Evolutionary conservation across 2,797 vertebrate genomes (phyloP).

Genomic region (Morelia viridis): DNA sequence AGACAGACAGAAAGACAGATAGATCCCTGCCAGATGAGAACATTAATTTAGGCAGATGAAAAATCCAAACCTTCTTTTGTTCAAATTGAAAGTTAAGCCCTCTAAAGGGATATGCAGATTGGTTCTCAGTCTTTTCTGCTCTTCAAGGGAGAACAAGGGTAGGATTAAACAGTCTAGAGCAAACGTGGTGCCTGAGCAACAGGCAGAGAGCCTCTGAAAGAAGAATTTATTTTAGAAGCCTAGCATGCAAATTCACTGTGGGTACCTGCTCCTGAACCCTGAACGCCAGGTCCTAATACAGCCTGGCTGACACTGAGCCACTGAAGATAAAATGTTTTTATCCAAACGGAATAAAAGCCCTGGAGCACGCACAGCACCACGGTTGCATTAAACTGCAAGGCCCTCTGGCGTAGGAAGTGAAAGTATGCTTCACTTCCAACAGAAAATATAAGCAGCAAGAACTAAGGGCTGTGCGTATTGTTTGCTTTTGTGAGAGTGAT

Average conservation of each 20-base stretch:
- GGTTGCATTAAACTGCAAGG: conserved; percentile 11
- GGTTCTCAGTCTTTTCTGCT: not conserved
- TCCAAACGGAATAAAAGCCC: conserved; percentile 28
- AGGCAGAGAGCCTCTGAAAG: not conserved
- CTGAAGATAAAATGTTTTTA: conserved; percentile 13
- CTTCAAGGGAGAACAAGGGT: not conserved
- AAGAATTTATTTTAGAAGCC: not conserved
- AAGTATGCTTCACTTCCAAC: conserved; percentile 2
- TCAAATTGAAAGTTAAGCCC: not conserved
- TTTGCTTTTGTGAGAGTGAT: conserved; percentile 16
- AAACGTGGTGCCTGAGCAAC: not conserved
- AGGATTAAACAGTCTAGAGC: accelerated
- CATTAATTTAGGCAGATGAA: not conserved
- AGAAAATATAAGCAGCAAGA: conserved; percentile 12
- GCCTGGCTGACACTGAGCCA: not conserved
- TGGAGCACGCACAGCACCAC: not conserved
- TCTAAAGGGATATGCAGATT: not conserved
- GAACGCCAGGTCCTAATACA: conserved; percentile 1
- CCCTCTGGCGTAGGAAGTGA: conserved; percentile 13
- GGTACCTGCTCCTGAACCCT: not conserved
- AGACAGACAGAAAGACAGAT: not conserved
- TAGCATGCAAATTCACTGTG: not conserved
- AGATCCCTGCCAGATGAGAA: not conserved
- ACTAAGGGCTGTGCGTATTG: not conserved
- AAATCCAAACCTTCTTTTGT: not conserved